Evolutionary conservation across 2,888 invertebrate genomes (phyloP).

Genomic region (Ypsolopha sequella): DNA sequence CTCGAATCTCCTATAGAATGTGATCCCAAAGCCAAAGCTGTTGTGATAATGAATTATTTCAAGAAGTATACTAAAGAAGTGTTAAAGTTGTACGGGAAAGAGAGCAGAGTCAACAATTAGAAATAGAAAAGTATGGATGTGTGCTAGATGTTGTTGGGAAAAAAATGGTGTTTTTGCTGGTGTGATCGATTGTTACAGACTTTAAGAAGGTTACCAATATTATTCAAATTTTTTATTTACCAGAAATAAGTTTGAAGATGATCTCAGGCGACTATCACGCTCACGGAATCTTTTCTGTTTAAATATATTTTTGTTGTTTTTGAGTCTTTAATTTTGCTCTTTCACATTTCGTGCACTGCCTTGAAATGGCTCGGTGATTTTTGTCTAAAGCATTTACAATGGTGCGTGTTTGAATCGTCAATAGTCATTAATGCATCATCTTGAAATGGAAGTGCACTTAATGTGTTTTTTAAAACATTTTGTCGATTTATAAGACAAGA

Average conservation of each 20-base stretch:
- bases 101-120: background rate
- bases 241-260: background rate
- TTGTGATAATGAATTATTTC: background rate
- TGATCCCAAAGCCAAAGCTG: slow-evolving; percentile 21
- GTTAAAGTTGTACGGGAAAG: background rate
- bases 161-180: background rate
- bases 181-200: background rate
- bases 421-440: slow-evolving; percentile 7
- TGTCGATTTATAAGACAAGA: slow-evolving; percentile 30
- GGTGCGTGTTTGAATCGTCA: slow-evolving; percentile 2
- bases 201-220: too few species aligned
- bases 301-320: background rate
- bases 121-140: background rate
- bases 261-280: too few species aligned
- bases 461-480: slow-evolving; percentile 21
- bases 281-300: too few species aligned
- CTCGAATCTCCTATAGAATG: slow-evolving; percentile 19
- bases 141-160: background rate
- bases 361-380: slow-evolving; percentile 21
- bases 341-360: slow-evolving; percentile 43
- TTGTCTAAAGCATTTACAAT: slow-evolving; percentile 8
- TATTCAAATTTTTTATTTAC: background rate
- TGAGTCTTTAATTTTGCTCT: background rate
- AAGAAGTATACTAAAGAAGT: background rate
- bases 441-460: slow-evolving; percentile 50